phyloP scores from a whole-genome alignment of 92 coral and sea anemone genomes.

The Diadumene lineata region DNA sequence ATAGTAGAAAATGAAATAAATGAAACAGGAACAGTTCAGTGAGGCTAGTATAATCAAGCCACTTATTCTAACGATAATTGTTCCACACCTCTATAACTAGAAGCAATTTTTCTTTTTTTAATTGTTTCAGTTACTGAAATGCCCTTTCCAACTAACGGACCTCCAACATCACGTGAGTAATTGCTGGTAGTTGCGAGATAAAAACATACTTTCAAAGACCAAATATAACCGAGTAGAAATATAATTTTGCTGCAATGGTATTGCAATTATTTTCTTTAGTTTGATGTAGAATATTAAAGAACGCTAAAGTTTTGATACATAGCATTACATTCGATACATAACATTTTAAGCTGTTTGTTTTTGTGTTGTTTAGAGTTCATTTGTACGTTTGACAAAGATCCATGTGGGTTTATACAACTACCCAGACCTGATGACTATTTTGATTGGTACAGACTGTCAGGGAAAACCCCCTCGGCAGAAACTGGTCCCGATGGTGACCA shows the following conservation, averaged over 20 bases:
- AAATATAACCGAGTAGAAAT: too few relatives aligned
- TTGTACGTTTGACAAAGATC: neutral
- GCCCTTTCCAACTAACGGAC: slow-evolving; percentile 4
- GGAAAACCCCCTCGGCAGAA: neutral
- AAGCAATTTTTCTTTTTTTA: neutral
- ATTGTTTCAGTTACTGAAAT: neutral
- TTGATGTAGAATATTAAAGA: too few relatives aligned
- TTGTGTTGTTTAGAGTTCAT: slow-evolving; percentile 6
- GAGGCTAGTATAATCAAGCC: too few relatives aligned
- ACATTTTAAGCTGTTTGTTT: neutral
- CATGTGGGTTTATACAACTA: slow-evolving; percentile 1
- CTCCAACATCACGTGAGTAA: neutral
- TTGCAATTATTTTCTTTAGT: too few relatives aligned
- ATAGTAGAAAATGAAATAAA: too few relatives aligned
- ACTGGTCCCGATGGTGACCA: slow-evolving; percentile 19
- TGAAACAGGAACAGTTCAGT: too few relatives aligned
- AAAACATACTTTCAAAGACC: neutral
- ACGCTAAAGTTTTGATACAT: too few relatives aligned
- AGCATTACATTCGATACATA: too few relatives aligned
- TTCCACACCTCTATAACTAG: too few relatives aligned
- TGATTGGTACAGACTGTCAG: neutral
- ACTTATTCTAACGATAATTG: too few relatives aligned
- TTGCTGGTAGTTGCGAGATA: neutral
- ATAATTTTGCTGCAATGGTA: too few relatives aligned
- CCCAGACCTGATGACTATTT: neutral